phyloP scores from a whole-genome alignment of 2,113 vertebrate species.

The Camelus bactrianus region DNA sequence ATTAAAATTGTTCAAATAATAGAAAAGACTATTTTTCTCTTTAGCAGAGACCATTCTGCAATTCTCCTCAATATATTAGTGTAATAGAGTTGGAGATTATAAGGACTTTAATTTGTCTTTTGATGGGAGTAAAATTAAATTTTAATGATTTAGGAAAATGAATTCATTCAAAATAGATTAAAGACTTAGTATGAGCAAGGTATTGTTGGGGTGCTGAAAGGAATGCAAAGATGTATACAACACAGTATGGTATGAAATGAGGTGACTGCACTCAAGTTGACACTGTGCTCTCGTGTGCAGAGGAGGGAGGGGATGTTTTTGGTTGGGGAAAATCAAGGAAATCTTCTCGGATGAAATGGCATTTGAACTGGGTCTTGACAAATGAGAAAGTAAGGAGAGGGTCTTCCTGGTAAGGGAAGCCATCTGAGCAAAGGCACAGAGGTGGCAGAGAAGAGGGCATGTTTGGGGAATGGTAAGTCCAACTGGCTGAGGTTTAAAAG shows the following conservation, averaged over 20 bases:
- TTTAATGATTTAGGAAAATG: slow-evolving; percentile 71
- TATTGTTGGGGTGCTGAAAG: background rate
- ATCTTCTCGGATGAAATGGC: background rate
- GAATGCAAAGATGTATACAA: background rate
- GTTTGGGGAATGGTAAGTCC: background rate
- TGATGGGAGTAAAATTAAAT: slow-evolving; percentile 72
- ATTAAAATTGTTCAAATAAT: slow-evolving; percentile 77
- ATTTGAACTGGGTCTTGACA: background rate
- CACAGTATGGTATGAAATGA: background rate
- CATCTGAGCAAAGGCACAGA: background rate
- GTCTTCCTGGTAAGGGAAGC: background rate
- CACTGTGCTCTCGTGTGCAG: background rate
- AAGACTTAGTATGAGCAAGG: slow-evolving; percentile 44
- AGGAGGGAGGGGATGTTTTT: background rate
- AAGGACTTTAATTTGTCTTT: slow-evolving; percentile 65
- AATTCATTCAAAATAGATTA: slow-evolving; percentile 66
- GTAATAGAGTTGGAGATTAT: slow-evolving; percentile 57
- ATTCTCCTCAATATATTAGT: slow-evolving; percentile 53
- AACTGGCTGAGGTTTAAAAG: background rate
- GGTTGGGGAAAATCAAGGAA: background rate
- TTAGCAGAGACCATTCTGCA: slow-evolving; percentile 47
- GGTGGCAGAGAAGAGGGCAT: background rate
- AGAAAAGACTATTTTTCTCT: slow-evolving; percentile 56
- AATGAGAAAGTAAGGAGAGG: background rate
- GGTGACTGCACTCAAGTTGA: background rate